These are phyloP conservation scores for Sylvia borin DNA, from an alignment of 2,797 vertebrate species.

Conservation along the genomic window DNA sequence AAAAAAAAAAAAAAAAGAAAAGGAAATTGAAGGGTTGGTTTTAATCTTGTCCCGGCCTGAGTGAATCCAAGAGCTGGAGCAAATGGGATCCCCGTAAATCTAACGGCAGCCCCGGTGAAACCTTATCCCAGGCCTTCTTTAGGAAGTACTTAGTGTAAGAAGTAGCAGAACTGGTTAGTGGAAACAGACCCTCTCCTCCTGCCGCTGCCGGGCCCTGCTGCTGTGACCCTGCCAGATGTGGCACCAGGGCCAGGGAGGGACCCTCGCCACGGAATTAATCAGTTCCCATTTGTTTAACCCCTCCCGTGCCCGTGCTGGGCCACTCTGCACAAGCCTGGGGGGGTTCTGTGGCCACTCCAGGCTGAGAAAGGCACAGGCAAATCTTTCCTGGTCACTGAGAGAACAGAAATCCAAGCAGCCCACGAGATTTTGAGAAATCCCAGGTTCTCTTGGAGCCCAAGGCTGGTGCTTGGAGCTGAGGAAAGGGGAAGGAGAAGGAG, in stretches of 20 bases:
- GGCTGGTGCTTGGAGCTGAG: not conserved
- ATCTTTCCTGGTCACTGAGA: not conserved
- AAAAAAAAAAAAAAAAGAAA: not conserved
- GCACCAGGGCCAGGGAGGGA: constrained; percentile 35
- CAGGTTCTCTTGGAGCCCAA: not conserved
- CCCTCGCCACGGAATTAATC: constrained; percentile 23
- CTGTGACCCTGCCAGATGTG: constrained; percentile 68
- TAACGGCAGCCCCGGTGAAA: constrained; percentile 65
- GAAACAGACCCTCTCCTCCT: constrained; percentile 58
- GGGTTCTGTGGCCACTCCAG: not conserved
- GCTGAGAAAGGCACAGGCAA: not conserved
- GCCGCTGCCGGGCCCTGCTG: constrained; percentile 44
- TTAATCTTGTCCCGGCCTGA: constrained; percentile 47
- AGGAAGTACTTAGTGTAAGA: constrained; percentile 70
- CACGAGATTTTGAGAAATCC: fast-evolving
- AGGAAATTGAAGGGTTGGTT: constrained; percentile 41
- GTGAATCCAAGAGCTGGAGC: constrained; percentile 47
- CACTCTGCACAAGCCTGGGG: not conserved
- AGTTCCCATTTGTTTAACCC: constrained; percentile 57
- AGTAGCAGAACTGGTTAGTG: constrained; percentile 65
- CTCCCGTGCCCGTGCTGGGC: not conserved
- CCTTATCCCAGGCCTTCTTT: constrained; percentile 46
- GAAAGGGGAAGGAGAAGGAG: not conserved
- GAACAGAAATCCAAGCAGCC: not conserved
- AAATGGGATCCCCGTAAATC: constrained; percentile 58